A percentile compares a stretch with the other conserved stretches of the same genome.
Evolutionary conservation across 2,888 invertebrate species (phyloP).

Genomic region (Petrolisthes manimaculis): DNA sequence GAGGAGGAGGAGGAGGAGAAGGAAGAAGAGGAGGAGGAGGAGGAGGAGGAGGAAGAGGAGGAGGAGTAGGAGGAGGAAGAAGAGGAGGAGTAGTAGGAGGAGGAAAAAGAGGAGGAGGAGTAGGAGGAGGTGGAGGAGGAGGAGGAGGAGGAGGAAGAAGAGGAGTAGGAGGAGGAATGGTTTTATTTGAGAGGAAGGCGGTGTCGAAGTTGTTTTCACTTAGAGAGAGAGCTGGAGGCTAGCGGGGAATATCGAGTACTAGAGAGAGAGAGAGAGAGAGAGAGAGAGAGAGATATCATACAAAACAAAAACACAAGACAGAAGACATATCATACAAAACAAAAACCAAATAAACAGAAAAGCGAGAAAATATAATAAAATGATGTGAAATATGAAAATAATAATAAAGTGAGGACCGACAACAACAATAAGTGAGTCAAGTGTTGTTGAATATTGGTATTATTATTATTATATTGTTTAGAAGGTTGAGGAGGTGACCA

Average conservation of each 20-base stretch:
- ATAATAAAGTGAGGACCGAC: too few species aligned
- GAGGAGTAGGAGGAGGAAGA: neutral
- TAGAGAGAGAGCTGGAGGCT: slow-evolving; percentile 5
- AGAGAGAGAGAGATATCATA: neutral
- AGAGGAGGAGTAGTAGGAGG: slow-evolving; percentile 1
- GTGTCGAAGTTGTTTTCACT: slow-evolving; percentile 37
- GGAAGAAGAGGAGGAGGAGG: neutral
- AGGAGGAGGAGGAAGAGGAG: neutral
- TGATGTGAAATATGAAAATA: too few species aligned
- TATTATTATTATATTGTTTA: too few species aligned
- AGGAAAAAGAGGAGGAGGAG: neutral
- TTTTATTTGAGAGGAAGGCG: slow-evolving; percentile 39
- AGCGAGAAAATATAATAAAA: too few species aligned
- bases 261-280: slow-evolving; percentile 11
- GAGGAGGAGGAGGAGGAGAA: too few species aligned
- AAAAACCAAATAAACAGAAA: neutral
- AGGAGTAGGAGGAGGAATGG: neutral
- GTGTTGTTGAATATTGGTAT: too few species aligned
- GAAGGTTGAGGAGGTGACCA: too few species aligned
- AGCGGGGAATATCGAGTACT: slow-evolving; percentile 27
- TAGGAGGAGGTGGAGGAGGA: neutral
- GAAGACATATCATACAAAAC: neutral
- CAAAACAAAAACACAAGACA: too few species aligned
- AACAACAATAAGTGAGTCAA: too few species aligned
- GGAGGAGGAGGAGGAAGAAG: neutral